Percentiles rank a stretch among this genome's conserved stretches.
phyloP scores from a whole-genome alignment of 2,113 vertebrate genomes.

The Eptesicus fuscus region DNA sequence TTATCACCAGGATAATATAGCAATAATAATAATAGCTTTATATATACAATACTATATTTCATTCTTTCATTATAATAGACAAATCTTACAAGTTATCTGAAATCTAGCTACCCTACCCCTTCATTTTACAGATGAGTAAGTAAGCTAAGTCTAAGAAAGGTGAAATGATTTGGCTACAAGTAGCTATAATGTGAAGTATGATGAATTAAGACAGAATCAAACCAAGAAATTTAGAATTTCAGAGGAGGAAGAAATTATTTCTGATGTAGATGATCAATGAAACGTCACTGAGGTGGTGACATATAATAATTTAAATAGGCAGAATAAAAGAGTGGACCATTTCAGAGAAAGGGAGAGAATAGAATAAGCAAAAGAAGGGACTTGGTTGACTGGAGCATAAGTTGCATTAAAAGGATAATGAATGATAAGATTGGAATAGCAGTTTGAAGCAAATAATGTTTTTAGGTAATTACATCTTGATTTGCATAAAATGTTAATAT shows the following conservation, averaged over 20 bases:
- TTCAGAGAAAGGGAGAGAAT: background rate
- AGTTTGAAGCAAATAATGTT: background rate
- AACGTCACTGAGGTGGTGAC: background rate
- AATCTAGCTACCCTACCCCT: background rate
- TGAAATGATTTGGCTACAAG: background rate
- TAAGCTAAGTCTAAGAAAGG: background rate
- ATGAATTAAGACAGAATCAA: background rate
- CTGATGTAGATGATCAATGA: background rate
- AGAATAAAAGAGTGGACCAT: background rate
- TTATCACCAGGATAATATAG: background rate
- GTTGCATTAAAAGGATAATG: background rate
- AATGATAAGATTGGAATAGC: background rate
- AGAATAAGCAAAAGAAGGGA: background rate
- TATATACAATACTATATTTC: background rate
- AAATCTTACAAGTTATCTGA: background rate
- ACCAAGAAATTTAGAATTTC: background rate
- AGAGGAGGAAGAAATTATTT: background rate
- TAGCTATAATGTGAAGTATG: background rate
- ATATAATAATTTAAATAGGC: background rate
- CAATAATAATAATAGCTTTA: background rate
- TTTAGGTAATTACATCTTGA: conserved; percentile 9
- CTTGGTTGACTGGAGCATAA: background rate
- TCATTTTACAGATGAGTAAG: background rate
- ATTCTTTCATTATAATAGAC: background rate
- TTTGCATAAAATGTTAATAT: background rate